Evolutionary conservation across 2,797 vertebrate species (phyloP).

Genomic region (Uromys caudimaculatus): DNA sequence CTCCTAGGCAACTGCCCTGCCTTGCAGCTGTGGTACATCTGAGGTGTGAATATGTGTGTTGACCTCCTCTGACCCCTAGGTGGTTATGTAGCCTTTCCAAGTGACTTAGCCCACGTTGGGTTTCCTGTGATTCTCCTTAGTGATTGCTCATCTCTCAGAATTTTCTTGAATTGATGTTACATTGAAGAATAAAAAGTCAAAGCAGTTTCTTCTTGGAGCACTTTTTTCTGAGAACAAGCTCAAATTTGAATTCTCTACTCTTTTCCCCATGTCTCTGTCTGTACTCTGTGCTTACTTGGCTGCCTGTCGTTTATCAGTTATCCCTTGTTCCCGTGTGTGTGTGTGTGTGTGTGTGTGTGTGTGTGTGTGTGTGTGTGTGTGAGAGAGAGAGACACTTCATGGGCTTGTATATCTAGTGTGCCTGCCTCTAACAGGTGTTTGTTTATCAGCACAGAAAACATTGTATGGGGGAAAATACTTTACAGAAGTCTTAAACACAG

Average conservation of each 20-base stretch:
- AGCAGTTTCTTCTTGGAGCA: neutral
- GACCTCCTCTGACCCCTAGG: neutral
- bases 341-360: too few relatives aligned
- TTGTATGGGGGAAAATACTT: neutral
- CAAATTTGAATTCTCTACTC: neutral
- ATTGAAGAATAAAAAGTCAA: neutral
- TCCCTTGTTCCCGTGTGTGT: neutral
- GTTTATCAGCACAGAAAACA: neutral
- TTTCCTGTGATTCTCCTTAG: neutral
- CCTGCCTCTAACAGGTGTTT: neutral
- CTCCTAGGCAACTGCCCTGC: neutral
- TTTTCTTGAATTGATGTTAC: neutral
- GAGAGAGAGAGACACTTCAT: neutral
- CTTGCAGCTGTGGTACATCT: rapidly evolving
- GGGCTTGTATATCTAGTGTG: neutral
- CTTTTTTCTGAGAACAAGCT: neutral
- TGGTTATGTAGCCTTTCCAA: neutral
- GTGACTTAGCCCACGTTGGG: neutral
- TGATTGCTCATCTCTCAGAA: neutral
- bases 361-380: too few relatives aligned
- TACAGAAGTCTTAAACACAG: neutral
- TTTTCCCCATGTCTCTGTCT: too few relatives aligned
- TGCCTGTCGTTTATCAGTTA: neutral
- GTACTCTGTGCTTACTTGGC: neutral
- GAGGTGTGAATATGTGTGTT: neutral